Percentiles rank a stretch among this genome's conserved stretches.
phyloP scores from a whole-genome alignment of 2,113 vertebrate species.

The Passer montanus region DNA sequence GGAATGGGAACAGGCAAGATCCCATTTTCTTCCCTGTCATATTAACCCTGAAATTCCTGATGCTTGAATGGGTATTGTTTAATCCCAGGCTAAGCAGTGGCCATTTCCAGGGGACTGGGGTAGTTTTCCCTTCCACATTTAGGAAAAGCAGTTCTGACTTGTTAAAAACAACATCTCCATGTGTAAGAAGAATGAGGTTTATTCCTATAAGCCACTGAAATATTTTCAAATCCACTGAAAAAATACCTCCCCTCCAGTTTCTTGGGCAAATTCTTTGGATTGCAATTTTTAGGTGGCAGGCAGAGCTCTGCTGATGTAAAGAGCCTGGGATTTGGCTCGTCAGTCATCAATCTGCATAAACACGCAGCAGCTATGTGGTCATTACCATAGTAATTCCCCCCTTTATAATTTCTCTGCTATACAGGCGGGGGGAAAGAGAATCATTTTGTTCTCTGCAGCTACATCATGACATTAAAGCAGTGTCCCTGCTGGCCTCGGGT shows the following conservation, averaged over 20 bases:
- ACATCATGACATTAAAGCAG: constrained; percentile 13
- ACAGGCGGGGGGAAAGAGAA: background rate
- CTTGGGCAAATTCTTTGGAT: background rate
- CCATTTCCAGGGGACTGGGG: background rate
- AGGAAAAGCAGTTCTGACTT: background rate
- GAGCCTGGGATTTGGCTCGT: background rate
- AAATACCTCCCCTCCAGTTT: background rate
- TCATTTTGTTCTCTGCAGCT: constrained; percentile 32
- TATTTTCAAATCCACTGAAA: background rate
- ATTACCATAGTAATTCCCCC: constrained; percentile 33
- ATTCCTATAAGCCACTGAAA: background rate
- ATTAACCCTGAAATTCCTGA: constrained; percentile 43
- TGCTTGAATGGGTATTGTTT: background rate
- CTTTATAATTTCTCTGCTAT: background rate
- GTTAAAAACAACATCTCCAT: background rate
- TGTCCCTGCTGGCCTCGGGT: constrained; percentile 24
- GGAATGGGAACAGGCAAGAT: background rate
- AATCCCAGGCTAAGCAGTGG: background rate
- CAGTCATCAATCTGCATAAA: constrained; percentile 28
- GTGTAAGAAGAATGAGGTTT: background rate
- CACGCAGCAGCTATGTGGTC: background rate
- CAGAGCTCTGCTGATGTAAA: background rate
- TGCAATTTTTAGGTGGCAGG: background rate
- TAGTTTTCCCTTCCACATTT: background rate
- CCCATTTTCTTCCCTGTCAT: constrained; percentile 10